phyloP scores from a whole-genome alignment of 2,797 vertebrate genomes.

The Iguana delicatissima region DNA sequence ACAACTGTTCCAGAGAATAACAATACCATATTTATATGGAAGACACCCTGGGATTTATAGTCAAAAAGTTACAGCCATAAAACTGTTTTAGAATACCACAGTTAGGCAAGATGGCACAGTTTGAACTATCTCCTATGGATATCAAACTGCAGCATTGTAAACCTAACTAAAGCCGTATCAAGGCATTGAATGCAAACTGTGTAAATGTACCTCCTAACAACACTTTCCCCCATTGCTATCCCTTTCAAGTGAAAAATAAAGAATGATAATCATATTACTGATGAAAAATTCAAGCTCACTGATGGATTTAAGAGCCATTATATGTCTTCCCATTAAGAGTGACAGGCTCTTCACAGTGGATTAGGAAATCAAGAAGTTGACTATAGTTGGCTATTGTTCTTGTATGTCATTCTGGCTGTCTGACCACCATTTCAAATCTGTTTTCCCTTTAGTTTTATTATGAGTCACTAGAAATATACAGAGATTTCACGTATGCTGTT shows the following conservation, averaged over 20 bases:
- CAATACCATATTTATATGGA: background rate
- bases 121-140: background rate
- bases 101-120: background rate
- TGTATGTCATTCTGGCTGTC: background rate
- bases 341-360: background rate
- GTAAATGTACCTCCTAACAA: too few relatives aligned
- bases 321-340: background rate
- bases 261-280: background rate
- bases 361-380: background rate
- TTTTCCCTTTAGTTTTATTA: slow-evolving; percentile 8
- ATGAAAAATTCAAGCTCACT: background rate
- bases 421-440: background rate
- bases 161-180: background rate
- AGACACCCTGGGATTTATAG: background rate
- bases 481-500: background rate
- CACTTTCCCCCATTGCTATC: background rate
- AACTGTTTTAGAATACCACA: background rate
- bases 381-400: background rate
- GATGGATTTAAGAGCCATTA: background rate
- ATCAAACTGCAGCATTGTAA: background rate
- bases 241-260: background rate
- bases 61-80: background rate
- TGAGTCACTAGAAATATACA: background rate
- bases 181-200: background rate
- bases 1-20: background rate